Base-by-base conservation (phyloP, 2,888 invertebrate species). In the Apotomis turbidana region DNA sequence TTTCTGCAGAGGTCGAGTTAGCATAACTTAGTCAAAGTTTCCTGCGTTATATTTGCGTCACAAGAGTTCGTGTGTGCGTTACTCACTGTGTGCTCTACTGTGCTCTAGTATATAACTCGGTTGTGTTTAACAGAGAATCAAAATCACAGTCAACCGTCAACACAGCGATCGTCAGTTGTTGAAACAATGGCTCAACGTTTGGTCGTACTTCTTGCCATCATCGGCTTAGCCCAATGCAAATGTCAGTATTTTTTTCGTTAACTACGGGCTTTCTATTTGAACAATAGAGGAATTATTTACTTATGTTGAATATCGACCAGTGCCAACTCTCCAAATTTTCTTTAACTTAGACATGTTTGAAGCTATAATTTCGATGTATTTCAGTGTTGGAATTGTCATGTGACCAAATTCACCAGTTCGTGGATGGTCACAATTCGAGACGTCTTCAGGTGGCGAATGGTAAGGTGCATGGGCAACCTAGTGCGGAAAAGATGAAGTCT, bases 151-250 rank as follows among this genome's bases (percentile, higher is more conserved):
- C 73, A 74, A 66, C 76, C 63, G 72, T 74, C 76, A 63, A 74
- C 74, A 64, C 57, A 46, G 55, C 71, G 69, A 66, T 57, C 76
- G 73, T 51, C 54, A 62, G 58, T 60, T 61, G 72, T 64, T 70
- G 59, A 67, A 82, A 86, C 83, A 83, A 90, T 89, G 90, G 79
- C 77, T 66, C 70, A 78, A 59, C 81, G 81, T 71, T 76, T 82
- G 72, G 62, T 87, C 55, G 78, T 83, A 77, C 60, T 90, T 78
- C 80, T 88, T 69, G 74, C 78, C 68, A 76, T 83, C 10, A 70
- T 79, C 41, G 76, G 78, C 44, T 68, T 78, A 41, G 76, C 77
- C 57, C 81, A 84, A 60, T 75, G 81, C 68, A 79, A 81, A 78
- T 76, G 88, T 88, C 75, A 78, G 88, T 82, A 75, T 10, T 44